Evolutionary conservation across 2,113 vertebrate species (phyloP).

Genomic region (Sinocyclocheilus rhinocerous): DNA sequence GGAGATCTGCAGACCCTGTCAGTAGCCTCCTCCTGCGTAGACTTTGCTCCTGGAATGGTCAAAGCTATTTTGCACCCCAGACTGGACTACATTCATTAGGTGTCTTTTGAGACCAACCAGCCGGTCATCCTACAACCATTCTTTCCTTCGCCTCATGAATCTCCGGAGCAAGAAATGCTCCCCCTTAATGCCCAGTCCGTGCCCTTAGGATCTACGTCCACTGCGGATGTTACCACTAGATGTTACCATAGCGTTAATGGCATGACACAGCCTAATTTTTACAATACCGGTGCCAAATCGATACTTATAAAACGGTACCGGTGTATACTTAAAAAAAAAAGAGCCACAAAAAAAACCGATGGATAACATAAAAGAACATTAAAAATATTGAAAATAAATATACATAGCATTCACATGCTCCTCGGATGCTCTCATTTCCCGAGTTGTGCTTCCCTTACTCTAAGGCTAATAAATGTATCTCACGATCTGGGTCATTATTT

Average conservation of each 20-base stretch:
- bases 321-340: too few relatives aligned
- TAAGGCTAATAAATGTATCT: too few relatives aligned
- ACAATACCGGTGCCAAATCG: too few relatives aligned
- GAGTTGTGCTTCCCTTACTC: too few relatives aligned
- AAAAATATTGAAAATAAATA: too few relatives aligned
- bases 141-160: neutral
- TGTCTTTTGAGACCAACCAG: neutral
- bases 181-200: neutral
- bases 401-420: too few relatives aligned
- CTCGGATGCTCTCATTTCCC: too few relatives aligned
- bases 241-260: neutral
- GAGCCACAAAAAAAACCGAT: too few relatives aligned
- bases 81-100: neutral
- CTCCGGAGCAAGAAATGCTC: neutral
- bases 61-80: neutral
- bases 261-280: neutral
- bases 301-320: too few relatives aligned
- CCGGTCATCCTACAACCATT: neutral
- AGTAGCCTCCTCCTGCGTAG: neutral
- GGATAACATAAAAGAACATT: too few relatives aligned
- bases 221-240: neutral
- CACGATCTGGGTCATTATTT: too few relatives aligned
- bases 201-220: neutral
- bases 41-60: neutral
- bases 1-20: neutral